Evolutionary conservation across 2,113 vertebrate species (phyloP).

Genomic region (Ceuthmochares aereus): DNA sequence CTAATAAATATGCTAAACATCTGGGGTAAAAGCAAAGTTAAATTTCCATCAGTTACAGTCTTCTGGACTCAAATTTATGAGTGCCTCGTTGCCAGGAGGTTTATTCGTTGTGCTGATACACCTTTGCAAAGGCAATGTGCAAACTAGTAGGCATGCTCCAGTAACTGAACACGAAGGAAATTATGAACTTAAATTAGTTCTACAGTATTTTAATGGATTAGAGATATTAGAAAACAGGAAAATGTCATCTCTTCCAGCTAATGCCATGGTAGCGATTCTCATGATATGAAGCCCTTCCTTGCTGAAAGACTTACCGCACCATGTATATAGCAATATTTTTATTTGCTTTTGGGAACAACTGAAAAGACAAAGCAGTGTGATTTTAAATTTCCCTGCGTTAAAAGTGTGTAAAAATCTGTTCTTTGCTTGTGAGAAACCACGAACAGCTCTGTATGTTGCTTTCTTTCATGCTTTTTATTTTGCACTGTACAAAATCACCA

Average conservation of each 20-base stretch:
- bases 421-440: neutral
- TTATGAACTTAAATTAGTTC: neutral
- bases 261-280: neutral
- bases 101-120: neutral
- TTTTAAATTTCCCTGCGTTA: neutral
- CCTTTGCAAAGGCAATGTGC: neutral
- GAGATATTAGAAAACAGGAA: neutral
- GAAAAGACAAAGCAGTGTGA: neutral
- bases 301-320: neutral
- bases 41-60: neutral
- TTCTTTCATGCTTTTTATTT: neutral
- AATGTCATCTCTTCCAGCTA: neutral
- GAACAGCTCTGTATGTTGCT: neutral
- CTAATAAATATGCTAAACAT: neutral
- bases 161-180: neutral
- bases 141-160: neutral
- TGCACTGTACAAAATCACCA: neutral
- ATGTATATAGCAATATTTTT: neutral
- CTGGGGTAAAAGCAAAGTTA: neutral
- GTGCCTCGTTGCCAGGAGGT: neutral
- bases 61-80: neutral
- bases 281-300: neutral
- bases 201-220: neutral
- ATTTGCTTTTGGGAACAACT: neutral
- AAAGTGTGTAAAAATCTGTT: constrained; percentile 1